Percentiles rank a stretch among this genome's conserved stretches.
phyloP scores from a whole-genome alignment of 2,113 vertebrate genomes.

The Natator depressus region DNA sequence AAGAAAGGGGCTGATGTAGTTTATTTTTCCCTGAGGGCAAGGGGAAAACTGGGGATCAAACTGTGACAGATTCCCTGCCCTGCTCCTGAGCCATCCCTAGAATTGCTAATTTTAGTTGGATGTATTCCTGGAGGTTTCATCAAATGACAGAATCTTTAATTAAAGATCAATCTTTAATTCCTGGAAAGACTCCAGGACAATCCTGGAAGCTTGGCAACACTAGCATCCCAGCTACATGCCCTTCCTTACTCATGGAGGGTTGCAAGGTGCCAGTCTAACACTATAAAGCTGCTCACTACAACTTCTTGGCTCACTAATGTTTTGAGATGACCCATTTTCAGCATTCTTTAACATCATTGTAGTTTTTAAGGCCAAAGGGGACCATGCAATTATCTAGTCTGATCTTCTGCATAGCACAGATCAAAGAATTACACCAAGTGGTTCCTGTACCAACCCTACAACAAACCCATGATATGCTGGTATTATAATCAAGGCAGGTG shows the following conservation, averaged over 20 bases:
- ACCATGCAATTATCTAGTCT: neutral
- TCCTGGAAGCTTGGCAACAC: too few relatives aligned
- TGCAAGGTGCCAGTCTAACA: neutral
- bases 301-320: neutral
- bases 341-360: neutral
- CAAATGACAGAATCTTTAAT: too few relatives aligned
- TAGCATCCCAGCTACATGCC: neutral
- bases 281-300: neutral
- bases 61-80: rapidly evolving
- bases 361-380: neutral
- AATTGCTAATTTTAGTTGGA: too few relatives aligned
- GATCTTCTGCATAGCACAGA: neutral
- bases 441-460: neutral
- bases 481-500: neutral
- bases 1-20: rapidly evolving
- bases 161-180: too few relatives aligned
- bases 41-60: neutral
- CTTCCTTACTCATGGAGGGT: neutral
- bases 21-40: neutral
- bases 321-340: neutral
- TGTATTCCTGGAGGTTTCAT: too few relatives aligned
- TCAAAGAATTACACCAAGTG: neutral
- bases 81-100: neutral
- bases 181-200: too few relatives aligned
- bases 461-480: neutral